These are phyloP conservation scores for Cottus gobio DNA, from an alignment of 2,113 vertebrate genomes.

Conservation along the genomic window DNA sequence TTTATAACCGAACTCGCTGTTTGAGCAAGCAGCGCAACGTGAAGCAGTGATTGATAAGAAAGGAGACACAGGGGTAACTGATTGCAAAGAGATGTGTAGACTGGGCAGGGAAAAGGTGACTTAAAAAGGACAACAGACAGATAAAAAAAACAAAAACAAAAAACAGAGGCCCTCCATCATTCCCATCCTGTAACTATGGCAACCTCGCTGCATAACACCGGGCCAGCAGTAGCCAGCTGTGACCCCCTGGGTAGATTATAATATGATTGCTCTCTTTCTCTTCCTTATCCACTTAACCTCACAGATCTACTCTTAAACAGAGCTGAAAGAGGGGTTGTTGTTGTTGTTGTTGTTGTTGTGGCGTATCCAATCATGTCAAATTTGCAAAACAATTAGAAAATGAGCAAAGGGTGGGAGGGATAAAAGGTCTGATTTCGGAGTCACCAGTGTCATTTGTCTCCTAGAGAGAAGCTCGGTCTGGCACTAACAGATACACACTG, in stretches of 20 bases:
- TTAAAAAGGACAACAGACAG: slow-evolving; percentile 32
- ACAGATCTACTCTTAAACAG: slow-evolving; percentile 23
- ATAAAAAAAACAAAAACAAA: slow-evolving; percentile 15
- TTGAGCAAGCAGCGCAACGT: not conserved
- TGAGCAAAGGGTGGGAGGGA: not conserved
- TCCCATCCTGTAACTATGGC: slow-evolving; percentile 72
- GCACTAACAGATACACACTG: slow-evolving; percentile 53
- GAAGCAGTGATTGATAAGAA: not conserved
- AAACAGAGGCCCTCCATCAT: slow-evolving; percentile 48
- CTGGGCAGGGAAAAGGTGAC: not conserved
- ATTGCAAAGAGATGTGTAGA: slow-evolving; percentile 8
- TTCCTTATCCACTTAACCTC: slow-evolving; percentile 50
- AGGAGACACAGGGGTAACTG: not conserved
- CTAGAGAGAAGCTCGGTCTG: slow-evolving; percentile 44
- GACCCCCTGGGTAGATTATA: slow-evolving; percentile 66
- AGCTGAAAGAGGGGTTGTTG: slow-evolving; percentile 21
- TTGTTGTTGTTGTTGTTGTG: no score
- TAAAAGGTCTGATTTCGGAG: slow-evolving; percentile 43
- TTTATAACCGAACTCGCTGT: not conserved
- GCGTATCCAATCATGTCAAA: slow-evolving; percentile 37
- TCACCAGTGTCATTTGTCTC: slow-evolving; percentile 47
- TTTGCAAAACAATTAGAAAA: slow-evolving; percentile 33
- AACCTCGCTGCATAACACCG: slow-evolving; percentile 63
- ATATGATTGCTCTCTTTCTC: slow-evolving; percentile 43
- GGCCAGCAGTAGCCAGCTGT: slow-evolving; percentile 69